phyloP scores from a whole-genome alignment of 1,140 invertebrate species.

The Danaus plexippus region DNA sequence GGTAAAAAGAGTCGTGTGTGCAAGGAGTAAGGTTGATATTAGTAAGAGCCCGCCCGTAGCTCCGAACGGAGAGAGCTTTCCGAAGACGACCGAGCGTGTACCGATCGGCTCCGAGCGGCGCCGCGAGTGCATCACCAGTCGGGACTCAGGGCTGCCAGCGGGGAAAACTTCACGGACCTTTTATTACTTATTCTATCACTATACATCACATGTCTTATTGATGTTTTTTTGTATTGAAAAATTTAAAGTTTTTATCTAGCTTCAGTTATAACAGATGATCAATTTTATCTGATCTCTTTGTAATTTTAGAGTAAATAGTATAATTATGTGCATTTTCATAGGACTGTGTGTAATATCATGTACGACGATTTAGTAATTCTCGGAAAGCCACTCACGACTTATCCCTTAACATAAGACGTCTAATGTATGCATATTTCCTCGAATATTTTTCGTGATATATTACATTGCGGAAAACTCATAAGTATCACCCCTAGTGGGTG shows the following conservation, averaged over 20 bases:
- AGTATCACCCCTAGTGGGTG: constrained; percentile 39
- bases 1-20: constrained; percentile 7
- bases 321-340: no score
- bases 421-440: no score
- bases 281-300: no score
- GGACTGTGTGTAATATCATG: no score
- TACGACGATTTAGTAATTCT: no score
- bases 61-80: constrained; percentile 63
- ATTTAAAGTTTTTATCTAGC: constrained; percentile 3
- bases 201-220: background rate
- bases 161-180: constrained; percentile 31
- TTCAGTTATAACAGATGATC: constrained; percentile 1
- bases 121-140: constrained; percentile 65
- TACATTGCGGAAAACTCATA: constrained; percentile 38
- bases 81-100: constrained; percentile 56
- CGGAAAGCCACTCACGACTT: no score
- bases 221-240: background rate
- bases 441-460: constrained; percentile 4
- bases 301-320: no score
- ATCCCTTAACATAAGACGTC: no score
- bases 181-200: background rate
- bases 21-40: constrained; percentile 22
- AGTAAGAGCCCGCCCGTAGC: constrained; percentile 27
- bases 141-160: constrained; percentile 42
- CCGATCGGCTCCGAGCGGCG: constrained; percentile 67